Conservation (phyloP, 2,888 invertebrate species). For the Macaria liturata region DNA sequence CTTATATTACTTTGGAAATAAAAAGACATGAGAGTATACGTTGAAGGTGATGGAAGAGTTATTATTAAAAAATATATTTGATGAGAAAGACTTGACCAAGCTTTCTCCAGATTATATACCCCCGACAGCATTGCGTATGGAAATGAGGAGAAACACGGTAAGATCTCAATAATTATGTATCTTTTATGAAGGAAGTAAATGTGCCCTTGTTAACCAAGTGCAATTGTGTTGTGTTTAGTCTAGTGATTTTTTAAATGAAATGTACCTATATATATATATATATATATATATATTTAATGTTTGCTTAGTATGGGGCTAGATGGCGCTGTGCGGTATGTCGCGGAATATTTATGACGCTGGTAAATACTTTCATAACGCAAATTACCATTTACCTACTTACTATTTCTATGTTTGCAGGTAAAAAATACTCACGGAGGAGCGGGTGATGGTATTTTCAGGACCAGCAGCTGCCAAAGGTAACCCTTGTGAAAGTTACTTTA, state of each 20-base stretch:
- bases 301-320: no score
- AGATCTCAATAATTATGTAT: constrained; percentile 19
- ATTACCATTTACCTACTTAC: no score
- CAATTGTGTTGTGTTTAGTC: no score
- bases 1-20: neutral
- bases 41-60: constrained; percentile 56
- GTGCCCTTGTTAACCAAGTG: no score
- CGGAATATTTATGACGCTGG: no score
- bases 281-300: no score
- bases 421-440: constrained; percentile 48
- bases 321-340: no score
- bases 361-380: no score
- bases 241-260: no score
- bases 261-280: no score
- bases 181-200: no score
- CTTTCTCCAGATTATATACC: constrained; percentile 60
- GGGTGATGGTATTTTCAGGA: constrained; percentile 39
- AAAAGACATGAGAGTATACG: constrained; percentile 8
- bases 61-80: constrained; percentile 58
- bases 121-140: constrained; percentile 51
- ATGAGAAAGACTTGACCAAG: constrained; percentile 49
- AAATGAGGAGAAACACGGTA: constrained; percentile 58
- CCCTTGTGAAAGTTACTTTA: no score
- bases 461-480: constrained; percentile 48
- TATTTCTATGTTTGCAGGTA: constrained; percentile 43